Evolutionary conservation across 2,113 vertebrate genomes (phyloP).

Genomic region (Geococcyx californianus): DNA sequence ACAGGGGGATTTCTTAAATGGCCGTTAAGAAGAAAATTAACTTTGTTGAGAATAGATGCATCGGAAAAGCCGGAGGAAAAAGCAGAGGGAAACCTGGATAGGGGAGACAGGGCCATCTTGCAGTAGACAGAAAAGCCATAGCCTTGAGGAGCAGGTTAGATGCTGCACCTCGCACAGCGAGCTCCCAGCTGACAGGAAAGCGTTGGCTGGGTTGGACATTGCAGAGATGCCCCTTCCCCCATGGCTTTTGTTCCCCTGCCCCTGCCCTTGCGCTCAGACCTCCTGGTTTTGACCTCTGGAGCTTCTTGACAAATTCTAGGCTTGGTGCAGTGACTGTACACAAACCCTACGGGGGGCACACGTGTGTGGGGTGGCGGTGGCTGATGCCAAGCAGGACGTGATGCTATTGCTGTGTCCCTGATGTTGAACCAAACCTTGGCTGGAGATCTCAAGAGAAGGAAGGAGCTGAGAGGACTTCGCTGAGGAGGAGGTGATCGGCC

Average conservation of each 20-base stretch:
- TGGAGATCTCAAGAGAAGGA: background rate
- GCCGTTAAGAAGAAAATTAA: background rate
- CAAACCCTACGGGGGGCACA: background rate
- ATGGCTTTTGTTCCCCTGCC: background rate
- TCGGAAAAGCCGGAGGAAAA: background rate
- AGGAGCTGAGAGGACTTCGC: background rate
- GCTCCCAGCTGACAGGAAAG: background rate
- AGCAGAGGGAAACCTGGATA: background rate
- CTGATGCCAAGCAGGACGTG: background rate
- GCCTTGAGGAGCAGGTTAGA: background rate
- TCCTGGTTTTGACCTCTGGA: background rate
- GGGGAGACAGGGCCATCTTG: background rate
- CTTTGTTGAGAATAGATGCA: constrained; percentile 28
- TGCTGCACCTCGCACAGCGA: background rate
- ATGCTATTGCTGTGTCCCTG: background rate
- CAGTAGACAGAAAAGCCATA: background rate
- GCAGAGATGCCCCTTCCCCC: background rate
- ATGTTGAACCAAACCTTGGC: background rate
- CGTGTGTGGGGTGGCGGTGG: fast-evolving
- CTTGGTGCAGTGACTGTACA: background rate
- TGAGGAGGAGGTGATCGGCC: background rate
- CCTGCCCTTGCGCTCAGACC: background rate
- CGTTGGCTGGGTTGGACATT: fast-evolving
- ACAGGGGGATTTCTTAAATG: constrained; percentile 36
- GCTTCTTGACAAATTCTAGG: background rate